These are phyloP conservation scores for Pyrgus malvae DNA, from an alignment of 2,888 invertebrate genomes.

Conservation along the genomic window DNA sequence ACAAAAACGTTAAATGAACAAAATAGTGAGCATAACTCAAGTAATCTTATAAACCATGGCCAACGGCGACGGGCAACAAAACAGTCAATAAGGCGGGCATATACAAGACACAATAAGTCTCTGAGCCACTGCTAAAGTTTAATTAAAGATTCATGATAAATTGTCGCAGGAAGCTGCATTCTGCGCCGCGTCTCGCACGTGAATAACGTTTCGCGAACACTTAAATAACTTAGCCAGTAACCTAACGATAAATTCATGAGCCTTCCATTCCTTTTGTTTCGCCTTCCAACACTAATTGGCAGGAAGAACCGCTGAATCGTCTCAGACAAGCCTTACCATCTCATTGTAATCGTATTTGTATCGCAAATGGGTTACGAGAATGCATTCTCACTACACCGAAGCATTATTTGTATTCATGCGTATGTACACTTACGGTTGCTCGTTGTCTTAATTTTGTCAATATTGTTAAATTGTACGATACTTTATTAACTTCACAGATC, in stretches of 20 bases:
- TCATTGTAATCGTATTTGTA: constrained; percentile 40
- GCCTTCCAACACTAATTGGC: constrained; percentile 71
- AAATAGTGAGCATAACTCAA: constrained; percentile 16
- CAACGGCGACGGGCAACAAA: constrained; percentile 22
- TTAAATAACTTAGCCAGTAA: constrained; percentile 76
- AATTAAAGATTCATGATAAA: constrained; percentile 82
- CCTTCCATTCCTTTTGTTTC: constrained; percentile 65
- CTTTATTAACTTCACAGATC: too few relatives aligned
- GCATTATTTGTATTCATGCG: background rate
- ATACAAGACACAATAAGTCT: constrained; percentile 59
- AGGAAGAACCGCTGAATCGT: constrained; percentile 68
- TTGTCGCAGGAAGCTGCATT: constrained; percentile 78
- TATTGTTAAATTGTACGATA: too few relatives aligned
- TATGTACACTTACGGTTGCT: background rate
- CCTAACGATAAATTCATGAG: constrained; percentile 77
- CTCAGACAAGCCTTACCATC: constrained; percentile 56
- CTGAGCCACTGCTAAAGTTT: constrained; percentile 74
- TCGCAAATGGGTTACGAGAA: constrained; percentile 10
- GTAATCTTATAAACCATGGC: constrained; percentile 18
- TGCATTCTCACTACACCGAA: constrained; percentile 9
- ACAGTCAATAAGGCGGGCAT: constrained; percentile 35
- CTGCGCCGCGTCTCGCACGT: constrained; percentile 67
- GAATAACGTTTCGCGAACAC: constrained; percentile 72
- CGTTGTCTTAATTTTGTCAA: too few relatives aligned
- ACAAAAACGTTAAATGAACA: background rate